These are phyloP conservation scores for Phortica magna DNA, from an alignment of 2,888 invertebrate genomes.

Conservation along the genomic window DNA sequence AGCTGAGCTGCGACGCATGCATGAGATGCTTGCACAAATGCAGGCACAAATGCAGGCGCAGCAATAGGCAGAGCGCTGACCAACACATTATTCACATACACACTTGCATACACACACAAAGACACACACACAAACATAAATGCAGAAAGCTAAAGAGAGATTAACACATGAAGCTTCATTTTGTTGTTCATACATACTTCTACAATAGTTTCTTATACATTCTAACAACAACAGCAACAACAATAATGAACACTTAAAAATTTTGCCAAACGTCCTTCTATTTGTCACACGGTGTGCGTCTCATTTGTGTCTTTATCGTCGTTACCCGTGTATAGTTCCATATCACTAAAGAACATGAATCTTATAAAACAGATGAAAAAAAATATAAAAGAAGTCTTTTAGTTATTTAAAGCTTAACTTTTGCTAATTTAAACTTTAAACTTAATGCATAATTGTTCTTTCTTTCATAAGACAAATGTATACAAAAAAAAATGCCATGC, in stretches of 20 bases:
- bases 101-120: background rate
- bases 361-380: background rate
- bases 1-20: conserved; percentile 95
- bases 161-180: background rate
- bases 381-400: background rate
- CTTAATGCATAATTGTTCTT: background rate
- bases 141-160: background rate
- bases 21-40: conserved; percentile 96
- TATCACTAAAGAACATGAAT: background rate
- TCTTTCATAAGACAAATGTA: background rate
- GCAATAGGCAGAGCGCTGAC: conserved; percentile 61
- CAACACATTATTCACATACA: background rate
- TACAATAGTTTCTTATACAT: background rate
- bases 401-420: background rate
- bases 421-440: background rate
- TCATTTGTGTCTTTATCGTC: background rate
- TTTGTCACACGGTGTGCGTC: background rate
- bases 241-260: too few species aligned
- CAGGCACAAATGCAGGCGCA: conserved; percentile 90
- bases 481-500: background rate
- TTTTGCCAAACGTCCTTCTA: too few species aligned
- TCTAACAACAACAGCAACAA: background rate
- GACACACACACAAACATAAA: background rate
- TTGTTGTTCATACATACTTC: background rate
- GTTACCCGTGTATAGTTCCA: conserved; percentile 12